Conservation (phyloP, 2,113 vertebrate species). For the Zapornia atra region DNA sequence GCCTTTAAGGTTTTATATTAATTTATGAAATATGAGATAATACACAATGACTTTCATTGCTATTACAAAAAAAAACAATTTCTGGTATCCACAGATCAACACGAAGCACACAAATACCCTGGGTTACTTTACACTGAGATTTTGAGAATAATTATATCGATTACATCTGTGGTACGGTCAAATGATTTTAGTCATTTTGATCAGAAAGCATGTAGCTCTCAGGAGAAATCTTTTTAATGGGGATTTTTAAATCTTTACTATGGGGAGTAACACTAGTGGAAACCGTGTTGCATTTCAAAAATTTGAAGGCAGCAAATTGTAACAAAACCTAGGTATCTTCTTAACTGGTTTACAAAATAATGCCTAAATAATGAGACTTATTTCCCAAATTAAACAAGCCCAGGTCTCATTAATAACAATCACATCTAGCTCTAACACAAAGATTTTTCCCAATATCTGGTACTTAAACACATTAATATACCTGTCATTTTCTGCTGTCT, state of each 20-base stretch:
- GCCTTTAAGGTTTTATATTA: neutral
- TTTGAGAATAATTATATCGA: neutral
- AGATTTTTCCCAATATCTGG: conserved; percentile 24
- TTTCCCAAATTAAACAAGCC: neutral
- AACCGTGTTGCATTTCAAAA: neutral
- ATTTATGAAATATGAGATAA: neutral
- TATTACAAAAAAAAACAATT: neutral
- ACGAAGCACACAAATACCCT: neutral
- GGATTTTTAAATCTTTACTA: no score
- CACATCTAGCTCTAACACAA: neutral
- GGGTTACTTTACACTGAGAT: neutral
- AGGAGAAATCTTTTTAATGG: neutral
- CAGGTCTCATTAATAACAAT: neutral
- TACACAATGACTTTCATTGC: neutral
- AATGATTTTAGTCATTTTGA: neutral
- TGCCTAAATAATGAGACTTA: neutral
- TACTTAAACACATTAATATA: conserved; percentile 21
- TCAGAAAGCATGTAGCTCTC: neutral
- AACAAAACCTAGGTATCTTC: neutral
- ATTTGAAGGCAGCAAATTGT: neutral
- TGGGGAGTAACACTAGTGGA: neutral
- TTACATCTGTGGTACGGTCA: neutral
- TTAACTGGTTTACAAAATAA: conserved; percentile 14
- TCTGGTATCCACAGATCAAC: neutral
- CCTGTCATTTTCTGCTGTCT: neutral